A percentile compares a stretch with the other conserved stretches of the same genome.
phyloP scores from a whole-genome alignment of 2,888 invertebrate genomes.

The Cryptus armator region DNA sequence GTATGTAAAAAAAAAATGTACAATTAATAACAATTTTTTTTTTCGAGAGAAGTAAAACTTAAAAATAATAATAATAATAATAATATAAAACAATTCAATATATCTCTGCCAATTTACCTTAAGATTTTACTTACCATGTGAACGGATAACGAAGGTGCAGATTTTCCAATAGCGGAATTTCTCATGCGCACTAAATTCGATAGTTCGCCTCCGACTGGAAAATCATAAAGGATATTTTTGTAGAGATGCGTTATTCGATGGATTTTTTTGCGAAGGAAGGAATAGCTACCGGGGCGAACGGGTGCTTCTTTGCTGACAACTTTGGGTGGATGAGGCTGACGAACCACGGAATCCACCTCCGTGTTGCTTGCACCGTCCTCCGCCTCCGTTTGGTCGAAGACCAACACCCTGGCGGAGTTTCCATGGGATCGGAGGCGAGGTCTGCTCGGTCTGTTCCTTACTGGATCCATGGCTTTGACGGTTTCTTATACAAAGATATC shows the following conservation, averaged over 20 bases:
- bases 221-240: neutral
- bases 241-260: neutral
- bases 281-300: conserved; percentile 78
- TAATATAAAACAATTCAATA: too few relatives aligned
- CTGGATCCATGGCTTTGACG: conserved; percentile 79
- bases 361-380: conserved; percentile 83
- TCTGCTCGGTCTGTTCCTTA: conserved; percentile 82
- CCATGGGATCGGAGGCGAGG: conserved; percentile 83
- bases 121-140: too few relatives aligned
- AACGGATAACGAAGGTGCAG: conserved; percentile 95
- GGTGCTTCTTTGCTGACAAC: conserved; percentile 83
- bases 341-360: conserved; percentile 73
- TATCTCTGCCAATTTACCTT: too few relatives aligned
- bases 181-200: conserved; percentile 95
- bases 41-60: too few relatives aligned
- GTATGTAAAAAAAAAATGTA: too few relatives aligned
- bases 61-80: too few relatives aligned
- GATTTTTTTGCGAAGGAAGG: neutral
- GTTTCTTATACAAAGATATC: conserved; percentile 60
- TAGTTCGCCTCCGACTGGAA: conserved; percentile 85
- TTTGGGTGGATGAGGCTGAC: conserved; percentile 74
- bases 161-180: conserved; percentile 95
- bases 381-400: conserved; percentile 91
- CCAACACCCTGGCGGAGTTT: conserved; percentile 91
- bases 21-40: too few relatives aligned